phyloP scores from a whole-genome alignment of 2,797 vertebrate genomes.

The Acrossocheilus fasciatus region DNA sequence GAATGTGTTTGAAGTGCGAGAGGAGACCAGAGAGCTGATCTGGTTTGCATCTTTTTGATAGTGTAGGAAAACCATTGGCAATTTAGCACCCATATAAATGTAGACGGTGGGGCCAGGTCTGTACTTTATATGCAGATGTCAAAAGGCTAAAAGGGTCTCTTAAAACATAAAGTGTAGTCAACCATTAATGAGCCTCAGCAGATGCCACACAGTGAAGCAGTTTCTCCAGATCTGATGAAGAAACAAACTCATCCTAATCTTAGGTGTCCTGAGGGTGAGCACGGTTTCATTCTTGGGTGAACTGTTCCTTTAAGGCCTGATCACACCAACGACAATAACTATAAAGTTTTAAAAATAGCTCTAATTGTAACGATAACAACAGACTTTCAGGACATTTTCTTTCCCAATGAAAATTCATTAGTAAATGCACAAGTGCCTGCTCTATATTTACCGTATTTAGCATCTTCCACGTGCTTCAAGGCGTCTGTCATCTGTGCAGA shows the following conservation, averaged over 20 bases:
- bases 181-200: too few relatives aligned
- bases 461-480: neutral
- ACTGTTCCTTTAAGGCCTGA: neutral
- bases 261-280: neutral
- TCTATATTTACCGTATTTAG: neutral
- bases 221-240: neutral
- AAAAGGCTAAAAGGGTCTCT: too few relatives aligned
- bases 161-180: too few relatives aligned
- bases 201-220: too few relatives aligned
- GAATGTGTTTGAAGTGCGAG: too few relatives aligned
- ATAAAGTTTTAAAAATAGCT: neutral
- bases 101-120: too few relatives aligned
- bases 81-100: too few relatives aligned
- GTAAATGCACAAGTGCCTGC: neutral
- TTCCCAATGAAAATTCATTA: neutral
- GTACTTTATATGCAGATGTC: too few relatives aligned
- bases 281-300: neutral
- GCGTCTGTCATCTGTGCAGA: neutral
- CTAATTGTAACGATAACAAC: neutral
- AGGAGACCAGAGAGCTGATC: too few relatives aligned
- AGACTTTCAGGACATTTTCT: neutral
- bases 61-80: too few relatives aligned
- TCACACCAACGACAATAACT: neutral
- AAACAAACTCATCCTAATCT: neutral
- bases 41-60: too few relatives aligned